These are phyloP conservation scores for Aspiorhynchus laticeps DNA, from an alignment of 2,113 vertebrate genomes.

Conservation along the genomic window DNA sequence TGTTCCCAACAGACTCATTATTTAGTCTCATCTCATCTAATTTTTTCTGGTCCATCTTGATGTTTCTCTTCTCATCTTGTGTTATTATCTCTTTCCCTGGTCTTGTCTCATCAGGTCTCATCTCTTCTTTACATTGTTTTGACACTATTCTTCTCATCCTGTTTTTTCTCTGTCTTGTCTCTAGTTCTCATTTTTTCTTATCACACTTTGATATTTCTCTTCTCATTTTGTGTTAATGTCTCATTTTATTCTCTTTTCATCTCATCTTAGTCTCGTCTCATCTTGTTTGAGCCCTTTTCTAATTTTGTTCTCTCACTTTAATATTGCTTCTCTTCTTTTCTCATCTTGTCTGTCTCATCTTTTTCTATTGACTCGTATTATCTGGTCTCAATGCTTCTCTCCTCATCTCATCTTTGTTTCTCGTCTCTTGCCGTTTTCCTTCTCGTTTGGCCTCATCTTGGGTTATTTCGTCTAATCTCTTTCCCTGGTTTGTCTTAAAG, in stretches of 20 bases:
- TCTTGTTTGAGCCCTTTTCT: too few relatives aligned
- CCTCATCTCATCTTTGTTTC: too few relatives aligned
- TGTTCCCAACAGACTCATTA: too few relatives aligned
- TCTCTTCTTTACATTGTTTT: background rate
- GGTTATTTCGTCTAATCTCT: background rate
- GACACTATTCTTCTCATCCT: too few relatives aligned
- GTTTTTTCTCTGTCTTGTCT: too few relatives aligned
- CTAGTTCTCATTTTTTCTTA: too few relatives aligned
- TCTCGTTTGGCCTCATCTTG: background rate
- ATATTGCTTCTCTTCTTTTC: too few relatives aligned
- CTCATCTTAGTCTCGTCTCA: too few relatives aligned
- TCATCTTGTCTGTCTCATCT: background rate
- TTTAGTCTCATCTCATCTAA: background rate
- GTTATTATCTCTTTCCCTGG: background rate
- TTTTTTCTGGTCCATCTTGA: too few relatives aligned
- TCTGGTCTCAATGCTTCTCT: background rate
- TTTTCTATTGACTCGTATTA: background rate
- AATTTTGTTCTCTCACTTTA: background rate
- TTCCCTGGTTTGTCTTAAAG: background rate
- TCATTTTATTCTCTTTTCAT: too few relatives aligned
- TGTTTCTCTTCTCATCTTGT: background rate
- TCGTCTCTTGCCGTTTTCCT: background rate
- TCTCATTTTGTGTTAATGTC: too few relatives aligned
- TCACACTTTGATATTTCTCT: too few relatives aligned
- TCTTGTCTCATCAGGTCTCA: background rate